Evolutionary conservation across 2,113 vertebrate genomes (phyloP), one percentile per base, ranked within the genome.

Genomic region (Calonectris borealis): DNA sequence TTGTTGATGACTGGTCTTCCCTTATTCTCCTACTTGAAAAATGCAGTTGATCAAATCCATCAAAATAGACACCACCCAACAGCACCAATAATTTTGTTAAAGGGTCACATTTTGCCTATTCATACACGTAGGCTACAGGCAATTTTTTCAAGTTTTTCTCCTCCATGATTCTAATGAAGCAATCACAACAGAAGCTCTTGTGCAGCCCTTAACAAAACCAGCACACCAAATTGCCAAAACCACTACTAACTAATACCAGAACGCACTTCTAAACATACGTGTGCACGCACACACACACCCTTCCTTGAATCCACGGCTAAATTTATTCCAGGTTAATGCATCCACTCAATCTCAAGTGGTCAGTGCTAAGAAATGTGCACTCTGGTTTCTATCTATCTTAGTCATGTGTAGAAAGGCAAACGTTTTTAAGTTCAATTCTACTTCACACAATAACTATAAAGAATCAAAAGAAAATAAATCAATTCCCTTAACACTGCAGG

Each of bases 61-160:
- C 40, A 71, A 75, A 76, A 91, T 0, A 57, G 4, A 71, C 6
- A 10, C 11, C 2, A 3, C 6, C 3, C 29, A 49, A 21, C 21
- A 38, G 48, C 44, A 73, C 49, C 54, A 81, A 6, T 13, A 25
- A 34, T 55, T 66, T n/a, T 29, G 22, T 13, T 38, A 7, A 69
- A 69, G 48, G 27, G 86, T 66, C 42, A 58, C 38, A n/a, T 68
- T 83, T 68, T 86, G 52, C 15, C 16, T 62, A 16, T 48, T 46
- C 52, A 51, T 8, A 34, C 21, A 29, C 5, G 24, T 2, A 64
- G n/a, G 21, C 40, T 20, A 46, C 46, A 70, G 19, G 13, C 13
- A 32, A 10, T 3, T n/a, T 58, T 68, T 42, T 51, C 19, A n/a
- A 46, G 18, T 48, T 78, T 66, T 78, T 81, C 32, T 62, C 54